A percentile compares a stretch with the other conserved stretches of the same genome.
Conservation (phyloP, 2,113 vertebrate genomes). For the Heteronetta atricapilla region DNA sequence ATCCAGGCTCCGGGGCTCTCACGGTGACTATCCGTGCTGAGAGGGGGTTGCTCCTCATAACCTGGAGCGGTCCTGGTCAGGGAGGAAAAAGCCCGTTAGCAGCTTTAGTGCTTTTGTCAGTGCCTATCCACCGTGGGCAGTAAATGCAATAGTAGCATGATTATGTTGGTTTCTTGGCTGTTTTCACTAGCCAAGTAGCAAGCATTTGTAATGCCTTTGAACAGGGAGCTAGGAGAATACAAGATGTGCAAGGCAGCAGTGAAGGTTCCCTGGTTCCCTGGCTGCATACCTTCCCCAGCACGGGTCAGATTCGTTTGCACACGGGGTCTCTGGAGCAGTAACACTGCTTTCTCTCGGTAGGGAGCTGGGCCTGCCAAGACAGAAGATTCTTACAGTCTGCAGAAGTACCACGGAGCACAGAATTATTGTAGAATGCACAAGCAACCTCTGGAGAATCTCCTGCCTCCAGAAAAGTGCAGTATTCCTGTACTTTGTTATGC, state of each 20-base stretch:
- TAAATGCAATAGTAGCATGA: neutral
- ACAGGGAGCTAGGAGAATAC: neutral
- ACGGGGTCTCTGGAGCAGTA: neutral
- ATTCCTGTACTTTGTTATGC: neutral
- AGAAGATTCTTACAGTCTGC: neutral
- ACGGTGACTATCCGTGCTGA: neutral
- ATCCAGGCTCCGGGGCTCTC: neutral
- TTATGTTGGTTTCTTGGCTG: no score
- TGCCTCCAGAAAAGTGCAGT: neutral
- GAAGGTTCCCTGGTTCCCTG: rapidly evolving
- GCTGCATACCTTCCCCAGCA: neutral
- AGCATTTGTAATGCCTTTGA: neutral
- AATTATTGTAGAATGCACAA: neutral
- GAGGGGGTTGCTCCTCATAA: neutral
- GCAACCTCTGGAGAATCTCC: neutral
- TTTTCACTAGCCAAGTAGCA: neutral
- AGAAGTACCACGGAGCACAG: neutral
- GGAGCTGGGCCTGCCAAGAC: slow-evolving; percentile 20
- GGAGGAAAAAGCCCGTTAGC: neutral
- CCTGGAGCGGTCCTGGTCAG: neutral
- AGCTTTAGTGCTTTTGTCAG: neutral
- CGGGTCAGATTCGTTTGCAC: rapidly evolving
- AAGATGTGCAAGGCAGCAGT: rapidly evolving
- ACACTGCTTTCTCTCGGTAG: neutral
- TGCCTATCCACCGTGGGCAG: rapidly evolving